These are phyloP conservation scores for Moxostoma hubbsi DNA, from an alignment of 2,797 vertebrate genomes.

Conservation along the genomic window DNA sequence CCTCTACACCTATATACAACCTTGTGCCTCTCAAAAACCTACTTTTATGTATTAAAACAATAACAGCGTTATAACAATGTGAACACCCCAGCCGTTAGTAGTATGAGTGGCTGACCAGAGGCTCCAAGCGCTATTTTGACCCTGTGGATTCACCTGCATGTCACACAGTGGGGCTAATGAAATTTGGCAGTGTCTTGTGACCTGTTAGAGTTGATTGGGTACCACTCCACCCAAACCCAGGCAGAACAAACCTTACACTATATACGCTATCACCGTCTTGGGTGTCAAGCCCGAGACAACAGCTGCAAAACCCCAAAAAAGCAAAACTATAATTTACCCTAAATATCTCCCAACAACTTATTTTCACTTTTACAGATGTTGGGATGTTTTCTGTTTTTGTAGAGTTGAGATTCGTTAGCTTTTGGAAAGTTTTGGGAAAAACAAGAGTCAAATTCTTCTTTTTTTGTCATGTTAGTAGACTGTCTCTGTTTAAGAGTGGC, in stretches of 20 bases:
- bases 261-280: background rate
- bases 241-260: background rate
- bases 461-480: slow-evolving; percentile 7
- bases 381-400: background rate
- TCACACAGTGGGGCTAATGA: slow-evolving; percentile 24
- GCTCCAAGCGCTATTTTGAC: slow-evolving; percentile 1
- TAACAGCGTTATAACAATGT: slow-evolving; percentile 66
- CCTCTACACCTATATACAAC: background rate
- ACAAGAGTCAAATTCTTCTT: background rate
- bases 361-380: slow-evolving; percentile 17
- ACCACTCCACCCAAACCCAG: slow-evolving; percentile 26
- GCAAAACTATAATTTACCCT: slow-evolving; percentile 31
- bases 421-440: background rate
- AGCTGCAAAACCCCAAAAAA: slow-evolving; percentile 55
- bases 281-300: slow-evolving; percentile 51
- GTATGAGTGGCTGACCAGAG: background rate
- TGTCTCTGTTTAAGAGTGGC: background rate
- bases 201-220: background rate
- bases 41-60: slow-evolving; percentile 70
- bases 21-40: slow-evolving; percentile 65
- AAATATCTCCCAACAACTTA: slow-evolving; percentile 43
- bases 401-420: slow-evolving; percentile 14
- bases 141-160: slow-evolving; percentile 20
- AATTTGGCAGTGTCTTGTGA: slow-evolving; percentile 20
- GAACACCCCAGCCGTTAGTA: slow-evolving; percentile 60